Percentiles rank a stretch among this genome's conserved stretches.
Evolutionary conservation across 2,113 vertebrate genomes (phyloP).

Genomic region (Scolopax mira): DNA sequence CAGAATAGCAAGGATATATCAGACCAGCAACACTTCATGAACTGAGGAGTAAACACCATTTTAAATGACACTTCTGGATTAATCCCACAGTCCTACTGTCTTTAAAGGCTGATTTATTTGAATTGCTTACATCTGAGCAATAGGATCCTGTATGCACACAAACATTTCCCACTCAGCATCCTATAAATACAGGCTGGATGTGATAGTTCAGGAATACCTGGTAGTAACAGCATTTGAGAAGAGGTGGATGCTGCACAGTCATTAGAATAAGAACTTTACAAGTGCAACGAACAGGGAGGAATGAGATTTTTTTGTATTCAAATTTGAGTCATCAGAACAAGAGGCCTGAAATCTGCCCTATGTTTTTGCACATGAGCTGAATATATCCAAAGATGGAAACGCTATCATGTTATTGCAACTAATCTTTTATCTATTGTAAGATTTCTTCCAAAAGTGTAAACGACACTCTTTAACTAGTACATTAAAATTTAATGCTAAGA

Average conservation of each 20-base stretch:
- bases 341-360: background rate
- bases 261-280: background rate
- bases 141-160: accelerated
- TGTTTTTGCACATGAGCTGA: background rate
- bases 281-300: background rate
- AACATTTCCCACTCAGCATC: background rate
- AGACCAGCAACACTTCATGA: background rate
- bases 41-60: background rate
- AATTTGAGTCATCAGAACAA: background rate
- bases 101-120: background rate
- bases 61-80: background rate
- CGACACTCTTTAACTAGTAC: background rate
- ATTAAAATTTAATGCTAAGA: background rate
- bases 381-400: background rate
- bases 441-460: background rate
- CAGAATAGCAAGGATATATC: background rate
- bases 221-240: background rate
- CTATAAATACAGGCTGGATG: background rate
- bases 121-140: background rate
- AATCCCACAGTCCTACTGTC: background rate
- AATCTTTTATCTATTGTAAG: background rate
- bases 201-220: background rate
- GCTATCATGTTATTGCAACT: background rate
- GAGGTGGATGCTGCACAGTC: background rate
- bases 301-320: background rate